Percentiles rank a stretch among this genome's conserved stretches.
Conservation (phyloP, 2,888 invertebrate genomes). For the Hypselothyrea guttata region DNA sequence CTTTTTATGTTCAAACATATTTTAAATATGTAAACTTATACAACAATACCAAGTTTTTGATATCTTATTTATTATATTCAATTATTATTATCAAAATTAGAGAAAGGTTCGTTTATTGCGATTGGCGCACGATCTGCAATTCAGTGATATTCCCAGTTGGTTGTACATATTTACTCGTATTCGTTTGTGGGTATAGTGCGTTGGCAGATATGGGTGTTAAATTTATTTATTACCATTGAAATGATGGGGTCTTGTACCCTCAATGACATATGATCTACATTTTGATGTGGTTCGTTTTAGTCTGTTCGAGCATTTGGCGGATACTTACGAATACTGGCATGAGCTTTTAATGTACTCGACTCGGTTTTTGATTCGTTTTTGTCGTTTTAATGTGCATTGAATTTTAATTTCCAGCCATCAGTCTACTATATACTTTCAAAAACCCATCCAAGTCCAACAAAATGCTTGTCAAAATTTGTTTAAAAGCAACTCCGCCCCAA, state of each 20-base stretch:
- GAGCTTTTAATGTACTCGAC: slow-evolving; percentile 64
- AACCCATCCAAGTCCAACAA: slow-evolving; percentile 33
- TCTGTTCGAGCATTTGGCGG: slow-evolving; percentile 29
- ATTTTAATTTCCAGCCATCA: slow-evolving; percentile 57
- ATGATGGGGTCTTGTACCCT: slow-evolving; percentile 66
- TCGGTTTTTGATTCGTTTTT: slow-evolving; percentile 61
- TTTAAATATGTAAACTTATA: too few relatives aligned
- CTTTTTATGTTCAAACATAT: too few relatives aligned
- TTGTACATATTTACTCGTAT: background rate
- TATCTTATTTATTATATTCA: too few relatives aligned
- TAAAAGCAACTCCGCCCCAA: slow-evolving; percentile 37
- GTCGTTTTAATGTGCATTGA: slow-evolving; percentile 72
- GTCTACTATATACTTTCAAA: slow-evolving; percentile 57
- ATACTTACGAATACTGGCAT: slow-evolving; percentile 46
- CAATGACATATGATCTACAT: slow-evolving; percentile 73
- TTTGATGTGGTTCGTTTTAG: slow-evolving; percentile 58
- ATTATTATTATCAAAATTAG: too few relatives aligned
- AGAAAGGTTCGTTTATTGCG: too few relatives aligned
- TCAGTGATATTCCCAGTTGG: background rate
- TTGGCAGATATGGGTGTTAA: slow-evolving; percentile 49
- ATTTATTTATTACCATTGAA: slow-evolving; percentile 68
- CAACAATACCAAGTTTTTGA: too few relatives aligned
- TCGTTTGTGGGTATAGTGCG: slow-evolving; percentile 4
- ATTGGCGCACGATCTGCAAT: background rate
- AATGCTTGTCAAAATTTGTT: slow-evolving; percentile 73